Conservation (phyloP, 2,888 invertebrate species). For the Erebia epiphron region DNA sequence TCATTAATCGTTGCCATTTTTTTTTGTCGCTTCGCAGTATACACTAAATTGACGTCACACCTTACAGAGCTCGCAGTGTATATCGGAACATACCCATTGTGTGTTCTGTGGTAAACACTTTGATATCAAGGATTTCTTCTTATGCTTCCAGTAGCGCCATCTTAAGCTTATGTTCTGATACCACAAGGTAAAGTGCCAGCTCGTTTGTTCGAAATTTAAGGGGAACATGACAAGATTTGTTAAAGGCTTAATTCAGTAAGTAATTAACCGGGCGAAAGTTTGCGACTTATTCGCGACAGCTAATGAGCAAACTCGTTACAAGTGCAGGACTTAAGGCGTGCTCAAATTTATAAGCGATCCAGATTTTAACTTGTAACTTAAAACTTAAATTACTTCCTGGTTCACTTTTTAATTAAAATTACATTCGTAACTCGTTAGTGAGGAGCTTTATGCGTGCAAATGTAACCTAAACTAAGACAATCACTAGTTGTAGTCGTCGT, state of each 20-base stretch:
- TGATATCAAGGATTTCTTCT: no score
- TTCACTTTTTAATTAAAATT: conserved; percentile 23
- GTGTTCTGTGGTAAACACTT: no score
- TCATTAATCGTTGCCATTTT: no score
- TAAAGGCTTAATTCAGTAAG: conserved; percentile 18
- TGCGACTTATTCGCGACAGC: conserved; percentile 60
- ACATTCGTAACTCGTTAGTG: background rate
- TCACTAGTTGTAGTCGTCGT: no score
- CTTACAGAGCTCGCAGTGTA: no score
- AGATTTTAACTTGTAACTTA: conserved; percentile 24
- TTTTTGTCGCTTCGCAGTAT: no score
- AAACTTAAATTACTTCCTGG: conserved; percentile 17
- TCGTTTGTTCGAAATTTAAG: background rate
- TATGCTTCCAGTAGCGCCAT: no score
- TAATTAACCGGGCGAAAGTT: conserved; percentile 52
- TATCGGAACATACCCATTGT: no score
- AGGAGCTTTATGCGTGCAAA: no score
- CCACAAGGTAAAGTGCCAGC: background rate
- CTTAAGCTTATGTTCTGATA: no score
- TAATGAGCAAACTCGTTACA: conserved; percentile 66
- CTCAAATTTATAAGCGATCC: conserved; percentile 54
- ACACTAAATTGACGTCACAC: no score
- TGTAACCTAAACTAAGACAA: no score
- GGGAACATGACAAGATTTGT: conserved; percentile 11
- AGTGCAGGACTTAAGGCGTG: conserved; percentile 56